phyloP scores from a whole-genome alignment of 2,113 vertebrate species.

The Egretta garzetta region DNA sequence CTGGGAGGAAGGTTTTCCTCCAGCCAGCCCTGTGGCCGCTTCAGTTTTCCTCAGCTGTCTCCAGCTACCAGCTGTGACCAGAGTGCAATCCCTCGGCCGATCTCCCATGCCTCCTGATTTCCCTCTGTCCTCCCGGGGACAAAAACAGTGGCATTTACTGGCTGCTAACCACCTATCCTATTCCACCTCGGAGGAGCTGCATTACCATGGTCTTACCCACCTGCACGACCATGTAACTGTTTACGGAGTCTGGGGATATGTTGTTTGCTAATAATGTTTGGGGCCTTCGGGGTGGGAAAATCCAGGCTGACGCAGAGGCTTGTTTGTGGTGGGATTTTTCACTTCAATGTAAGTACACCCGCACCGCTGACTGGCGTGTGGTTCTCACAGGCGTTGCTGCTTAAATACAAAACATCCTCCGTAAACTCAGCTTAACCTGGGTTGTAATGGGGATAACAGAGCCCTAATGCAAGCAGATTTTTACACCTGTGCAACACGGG shows the following conservation, averaged over 20 bases:
- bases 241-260: not conserved
- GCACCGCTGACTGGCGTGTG: not conserved
- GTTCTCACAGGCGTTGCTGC: not conserved
- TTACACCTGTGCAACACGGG: not conserved
- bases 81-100: not conserved
- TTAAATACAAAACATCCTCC: not conserved
- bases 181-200: not conserved
- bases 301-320: not conserved
- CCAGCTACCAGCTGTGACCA: not conserved
- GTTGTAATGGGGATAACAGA: not conserved
- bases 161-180: not conserved
- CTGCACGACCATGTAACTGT: rapidly evolving
- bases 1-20: not conserved
- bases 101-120: not conserved
- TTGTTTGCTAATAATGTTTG: not conserved
- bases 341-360: no score
- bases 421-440: not conserved
- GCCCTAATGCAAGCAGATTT: not conserved
- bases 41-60: not conserved
- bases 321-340: not conserved
- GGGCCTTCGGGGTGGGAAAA: not conserved
- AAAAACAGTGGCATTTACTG: not conserved
- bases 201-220: not conserved
- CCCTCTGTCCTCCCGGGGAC: not conserved
- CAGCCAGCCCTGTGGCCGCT: not conserved